Percentiles rank a stretch among this genome's conserved stretches.
Evolutionary conservation across 2,113 vertebrate species (phyloP).

Genomic region (Fregetta grallaria): DNA sequence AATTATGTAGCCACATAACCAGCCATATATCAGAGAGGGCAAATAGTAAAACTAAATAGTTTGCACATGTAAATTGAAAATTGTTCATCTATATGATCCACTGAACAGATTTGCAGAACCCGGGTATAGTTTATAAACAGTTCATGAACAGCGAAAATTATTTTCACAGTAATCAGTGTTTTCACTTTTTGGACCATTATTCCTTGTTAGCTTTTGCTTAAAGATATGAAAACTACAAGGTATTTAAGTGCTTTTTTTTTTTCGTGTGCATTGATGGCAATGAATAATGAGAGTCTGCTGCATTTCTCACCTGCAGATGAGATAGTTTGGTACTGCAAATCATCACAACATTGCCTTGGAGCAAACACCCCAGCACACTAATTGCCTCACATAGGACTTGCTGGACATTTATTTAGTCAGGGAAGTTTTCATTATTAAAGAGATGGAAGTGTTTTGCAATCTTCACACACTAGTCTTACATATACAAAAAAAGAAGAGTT

Average conservation of each 20-base stretch:
- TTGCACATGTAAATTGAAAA: constrained; percentile 21
- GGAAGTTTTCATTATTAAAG: not conserved
- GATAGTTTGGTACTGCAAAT: not conserved
- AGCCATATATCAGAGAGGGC: not conserved
- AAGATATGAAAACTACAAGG: not conserved
- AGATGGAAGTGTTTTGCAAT: not conserved
- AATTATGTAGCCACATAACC: not conserved
- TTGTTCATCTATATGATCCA: not conserved
- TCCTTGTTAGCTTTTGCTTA: not conserved
- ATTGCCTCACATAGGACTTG: not conserved
- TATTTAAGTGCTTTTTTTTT: not conserved
- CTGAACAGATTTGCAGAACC: not conserved
- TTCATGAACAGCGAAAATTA: not conserved
- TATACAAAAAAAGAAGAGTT: not conserved
- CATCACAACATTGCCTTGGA: not conserved
- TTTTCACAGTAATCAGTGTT: not conserved
- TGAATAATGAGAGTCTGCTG: not conserved
- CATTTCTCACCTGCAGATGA: not conserved
- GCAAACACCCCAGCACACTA: not conserved
- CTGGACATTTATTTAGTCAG: not conserved
- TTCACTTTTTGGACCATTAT: not conserved
- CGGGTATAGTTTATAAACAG: not conserved
- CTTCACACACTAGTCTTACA: not conserved
- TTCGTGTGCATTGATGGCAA: not conserved
- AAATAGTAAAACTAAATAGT: not conserved